Evolutionary conservation across 2,888 invertebrate genomes (phyloP), one percentile per base, ranked within the genome.

Genomic region (Schizaphis graminum): DNA sequence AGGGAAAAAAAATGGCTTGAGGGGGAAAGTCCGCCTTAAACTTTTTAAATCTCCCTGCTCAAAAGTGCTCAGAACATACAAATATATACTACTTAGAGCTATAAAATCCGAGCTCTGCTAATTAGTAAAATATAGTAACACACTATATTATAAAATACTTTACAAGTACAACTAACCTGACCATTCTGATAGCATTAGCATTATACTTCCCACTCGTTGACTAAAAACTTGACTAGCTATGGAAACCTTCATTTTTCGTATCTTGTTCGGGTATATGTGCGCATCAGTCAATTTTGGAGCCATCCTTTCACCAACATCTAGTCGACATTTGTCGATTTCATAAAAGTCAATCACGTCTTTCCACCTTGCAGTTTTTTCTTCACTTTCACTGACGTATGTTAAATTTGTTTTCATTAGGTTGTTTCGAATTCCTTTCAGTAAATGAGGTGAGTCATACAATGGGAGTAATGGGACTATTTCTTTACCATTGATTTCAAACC

Each of bases 191-290:
- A 89, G 53, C 49, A 53, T n/a, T 5, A 61, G 91, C 91, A 91
- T 91, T 16, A 91, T 35, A n/a, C 53, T 56, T n/a, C 53, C 77
- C 44, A 92, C 92, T 85, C 67, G 47, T 53, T 92, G 92, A 41
- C 85, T 85, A 41, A 93, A 88, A 16, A 61, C 41, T 57, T 93
- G 93, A 47, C 87, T 87, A 26, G 93, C 93, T 41, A 41, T 41
- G n/a, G 56, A 61, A 35, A 93, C 93, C 49, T 93, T 93, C 93
- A 93, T 93, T 61, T 93, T 93, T 35, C 77, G 56, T 53, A 61
- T 88, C 28, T 67, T 41, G n/a, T 93, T 67, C 16, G 53, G 8
- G 35, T 93, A 61, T 26, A 93, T 44, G 41, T 89, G 93, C 13
- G 49, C 87, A 47, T 89, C 67, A 41, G 93, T 93, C n/a, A 93